Conservation (phyloP, 1,140 invertebrate species). For the Streblospio benedicti region DNA sequence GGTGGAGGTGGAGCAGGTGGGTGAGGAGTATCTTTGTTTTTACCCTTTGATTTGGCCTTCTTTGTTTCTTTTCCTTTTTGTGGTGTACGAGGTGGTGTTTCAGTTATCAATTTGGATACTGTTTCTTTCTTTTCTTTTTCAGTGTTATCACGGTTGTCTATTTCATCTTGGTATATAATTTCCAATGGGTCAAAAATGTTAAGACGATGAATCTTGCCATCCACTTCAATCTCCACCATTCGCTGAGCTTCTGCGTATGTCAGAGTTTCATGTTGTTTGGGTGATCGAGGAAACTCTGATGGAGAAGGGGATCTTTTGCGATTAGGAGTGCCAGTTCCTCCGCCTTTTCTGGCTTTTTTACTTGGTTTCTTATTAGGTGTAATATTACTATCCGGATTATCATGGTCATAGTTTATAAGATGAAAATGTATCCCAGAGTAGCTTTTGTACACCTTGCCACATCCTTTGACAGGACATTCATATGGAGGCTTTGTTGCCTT, state of each 20-base stretch:
- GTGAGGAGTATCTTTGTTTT: not conserved
- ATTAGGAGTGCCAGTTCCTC: not conserved
- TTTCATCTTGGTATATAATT: constrained; percentile 45
- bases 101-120: constrained; percentile 33
- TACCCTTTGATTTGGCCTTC: constrained; percentile 24
- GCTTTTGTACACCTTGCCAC: constrained; percentile 75
- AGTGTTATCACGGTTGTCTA: constrained; percentile 43
- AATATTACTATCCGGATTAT: constrained; percentile 45
- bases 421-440: constrained; percentile 77
- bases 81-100: too few relatives aligned
- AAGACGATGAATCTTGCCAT: constrained; percentile 54
- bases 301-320: constrained; percentile 37
- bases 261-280: constrained; percentile 45
- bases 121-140: constrained; percentile 43
- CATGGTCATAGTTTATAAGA: constrained; percentile 72
- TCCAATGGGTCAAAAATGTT: constrained; percentile 50
- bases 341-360: not conserved
- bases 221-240: constrained; percentile 74
- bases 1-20: constrained; percentile 17
- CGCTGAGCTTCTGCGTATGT: constrained; percentile 71
- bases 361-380: constrained; percentile 26
- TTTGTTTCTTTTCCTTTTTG: constrained; percentile 29
- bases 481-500: constrained; percentile 72
- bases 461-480: constrained; percentile 71
- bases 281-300: constrained; percentile 18